Percentiles rank a stretch among this genome's conserved stretches.
phyloP scores from a whole-genome alignment of 2,797 vertebrate species.

The Neosilurus hyrtlii region DNA sequence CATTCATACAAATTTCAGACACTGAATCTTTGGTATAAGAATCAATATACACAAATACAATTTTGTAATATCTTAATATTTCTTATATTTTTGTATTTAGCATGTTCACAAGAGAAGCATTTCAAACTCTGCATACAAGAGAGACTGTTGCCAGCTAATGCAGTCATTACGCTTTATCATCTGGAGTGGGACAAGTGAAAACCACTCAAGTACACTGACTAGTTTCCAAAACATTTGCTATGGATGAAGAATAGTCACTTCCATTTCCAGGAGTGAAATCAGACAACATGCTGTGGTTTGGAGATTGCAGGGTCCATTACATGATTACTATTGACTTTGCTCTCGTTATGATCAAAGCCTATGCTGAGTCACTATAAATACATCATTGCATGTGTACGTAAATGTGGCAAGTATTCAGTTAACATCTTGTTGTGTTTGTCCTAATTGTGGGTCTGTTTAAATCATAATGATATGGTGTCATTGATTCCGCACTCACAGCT shows the following conservation, averaged over 20 bases:
- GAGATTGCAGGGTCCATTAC: slow-evolving; percentile 47
- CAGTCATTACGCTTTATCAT: slow-evolving; percentile 30
- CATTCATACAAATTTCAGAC: slow-evolving; percentile 22
- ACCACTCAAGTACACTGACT: slow-evolving; percentile 44
- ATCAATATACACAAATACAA: too few species aligned
- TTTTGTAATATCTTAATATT: background rate
- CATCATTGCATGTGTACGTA: slow-evolving; percentile 39
- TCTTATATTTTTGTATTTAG: background rate
- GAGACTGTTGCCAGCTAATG: slow-evolving; percentile 35
- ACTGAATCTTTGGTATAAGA: slow-evolving; percentile 14
- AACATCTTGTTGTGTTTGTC: slow-evolving; percentile 57
- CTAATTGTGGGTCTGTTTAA: slow-evolving; percentile 51
- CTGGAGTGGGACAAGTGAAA: slow-evolving; percentile 52
- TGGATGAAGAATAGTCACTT: slow-evolving; percentile 46
- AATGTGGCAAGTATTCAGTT: slow-evolving; percentile 51
- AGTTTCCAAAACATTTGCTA: slow-evolving; percentile 53
- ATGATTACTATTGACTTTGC: slow-evolving; percentile 40
- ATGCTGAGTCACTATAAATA: slow-evolving; percentile 47
- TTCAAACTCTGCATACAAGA: background rate
- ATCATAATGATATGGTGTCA: slow-evolving; percentile 60
- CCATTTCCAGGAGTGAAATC: slow-evolving; percentile 46
- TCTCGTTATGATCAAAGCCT: slow-evolving; percentile 47
- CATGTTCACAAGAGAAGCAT: background rate
- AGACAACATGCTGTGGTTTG: slow-evolving; percentile 38
- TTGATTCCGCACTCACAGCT: slow-evolving; percentile 38